phyloP scores from a whole-genome alignment of 2,113 vertebrate genomes.

The Canis aureus region DNA sequence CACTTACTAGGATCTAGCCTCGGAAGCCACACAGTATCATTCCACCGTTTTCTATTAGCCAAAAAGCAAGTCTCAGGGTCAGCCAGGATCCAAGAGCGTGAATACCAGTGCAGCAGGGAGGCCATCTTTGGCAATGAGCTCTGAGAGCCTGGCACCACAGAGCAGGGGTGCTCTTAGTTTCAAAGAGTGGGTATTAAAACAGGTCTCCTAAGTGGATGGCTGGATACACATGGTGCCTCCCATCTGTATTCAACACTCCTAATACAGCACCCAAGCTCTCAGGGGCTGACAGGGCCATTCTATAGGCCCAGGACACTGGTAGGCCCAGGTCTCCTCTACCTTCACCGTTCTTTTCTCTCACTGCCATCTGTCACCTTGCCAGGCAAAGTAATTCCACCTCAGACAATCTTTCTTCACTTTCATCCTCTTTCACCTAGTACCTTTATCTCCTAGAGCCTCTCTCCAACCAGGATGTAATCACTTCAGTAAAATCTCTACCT shows the following conservation, averaged over 20 bases:
- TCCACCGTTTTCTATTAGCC: not conserved
- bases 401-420: not conserved
- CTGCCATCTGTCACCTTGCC: not conserved
- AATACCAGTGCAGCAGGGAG: not conserved
- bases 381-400: not conserved
- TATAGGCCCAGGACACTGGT: not conserved
- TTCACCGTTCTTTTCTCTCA: not conserved
- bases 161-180: not conserved
- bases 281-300: not conserved
- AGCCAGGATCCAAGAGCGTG: not conserved
- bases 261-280: not conserved
- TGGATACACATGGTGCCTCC: not conserved
- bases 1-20: not conserved
- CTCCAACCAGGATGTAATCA: not conserved
- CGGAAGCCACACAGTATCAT: not conserved
- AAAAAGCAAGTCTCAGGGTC: conserved; percentile 8
- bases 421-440: not conserved
- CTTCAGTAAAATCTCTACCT: conserved; percentile 2
- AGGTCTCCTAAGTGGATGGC: not conserved
- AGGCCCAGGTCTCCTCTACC: not conserved
- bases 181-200: not conserved
- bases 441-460: not conserved
- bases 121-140: not conserved
- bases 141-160: not conserved
- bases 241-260: not conserved